These are phyloP conservation scores for Ridgeia piscesae DNA, from an alignment of 1,140 invertebrate genomes.

Conservation along the genomic window DNA sequence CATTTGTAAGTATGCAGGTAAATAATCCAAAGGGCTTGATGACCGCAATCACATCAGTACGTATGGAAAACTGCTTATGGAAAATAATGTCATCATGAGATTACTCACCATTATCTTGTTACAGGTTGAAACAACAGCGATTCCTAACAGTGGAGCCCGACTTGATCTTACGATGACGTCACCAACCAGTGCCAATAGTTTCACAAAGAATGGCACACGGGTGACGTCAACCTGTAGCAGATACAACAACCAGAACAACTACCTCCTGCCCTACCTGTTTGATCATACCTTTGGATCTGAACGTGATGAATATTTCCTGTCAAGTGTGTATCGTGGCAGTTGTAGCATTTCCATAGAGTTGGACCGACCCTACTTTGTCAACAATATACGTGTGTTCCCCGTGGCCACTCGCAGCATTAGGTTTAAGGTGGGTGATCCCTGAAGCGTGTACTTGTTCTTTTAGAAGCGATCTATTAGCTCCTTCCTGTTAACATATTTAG, in stretches of 20 bases:
- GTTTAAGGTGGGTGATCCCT: conserved; percentile 6
- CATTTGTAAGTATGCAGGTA: not conserved
- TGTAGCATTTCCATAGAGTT: conserved; percentile 32
- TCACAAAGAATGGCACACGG: not conserved
- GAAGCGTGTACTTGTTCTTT: not conserved
- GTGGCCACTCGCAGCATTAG: conserved; percentile 5
- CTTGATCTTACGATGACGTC: conserved; percentile 31
- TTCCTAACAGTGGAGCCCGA: conserved; percentile 38
- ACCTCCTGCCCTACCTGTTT: conserved; percentile 38
- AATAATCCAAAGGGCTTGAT: not conserved
- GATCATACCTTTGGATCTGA: conserved; percentile 38
- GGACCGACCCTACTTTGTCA: conserved; percentile 35
- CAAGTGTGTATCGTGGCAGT: conserved; percentile 26
- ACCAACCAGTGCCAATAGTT: not conserved
- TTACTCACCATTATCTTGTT: not conserved
- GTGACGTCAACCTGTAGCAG: not conserved
- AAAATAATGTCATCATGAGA: not conserved
- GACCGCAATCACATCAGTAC: not conserved
- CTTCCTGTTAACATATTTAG: not conserved
- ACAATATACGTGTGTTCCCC: conserved; percentile 40
- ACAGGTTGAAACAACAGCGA: conserved; percentile 34
- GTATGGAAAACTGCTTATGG: not conserved
- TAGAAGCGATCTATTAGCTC: not conserved
- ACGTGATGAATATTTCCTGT: conserved; percentile 35
- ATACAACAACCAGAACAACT: not conserved